These are phyloP conservation scores for Agapostemon virescens DNA, from an alignment of 2,888 invertebrate species.

Conservation along the genomic window DNA sequence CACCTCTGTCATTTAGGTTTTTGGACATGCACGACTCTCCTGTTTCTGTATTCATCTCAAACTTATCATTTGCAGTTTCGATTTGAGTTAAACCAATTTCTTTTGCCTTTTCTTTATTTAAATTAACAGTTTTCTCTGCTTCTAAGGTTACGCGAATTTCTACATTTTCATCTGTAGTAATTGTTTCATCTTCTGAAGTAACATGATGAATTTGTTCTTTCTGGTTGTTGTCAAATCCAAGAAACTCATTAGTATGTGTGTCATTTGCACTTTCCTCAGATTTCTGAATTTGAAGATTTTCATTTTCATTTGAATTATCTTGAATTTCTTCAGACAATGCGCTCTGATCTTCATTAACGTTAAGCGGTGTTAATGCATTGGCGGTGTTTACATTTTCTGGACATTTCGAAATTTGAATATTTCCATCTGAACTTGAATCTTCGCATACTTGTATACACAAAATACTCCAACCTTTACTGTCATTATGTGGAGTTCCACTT, in stretches of 20 bases:
- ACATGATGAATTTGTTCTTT: neutral
- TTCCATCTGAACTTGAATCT: constrained; percentile 14
- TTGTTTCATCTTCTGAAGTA: neutral
- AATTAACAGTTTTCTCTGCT: neutral
- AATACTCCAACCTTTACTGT: neutral
- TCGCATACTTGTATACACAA: neutral
- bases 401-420: constrained; percentile 13
- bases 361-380: neutral
- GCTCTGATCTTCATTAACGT: neutral
- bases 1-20: neutral
- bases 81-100: neutral
- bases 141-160: neutral
- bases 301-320: neutral
- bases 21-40: neutral
- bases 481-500: neutral
- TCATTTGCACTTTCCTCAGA: neutral
- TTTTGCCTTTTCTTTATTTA: neutral
- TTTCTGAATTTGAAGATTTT: neutral
- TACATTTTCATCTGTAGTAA: neutral
- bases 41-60: neutral
- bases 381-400: constrained; percentile 19
- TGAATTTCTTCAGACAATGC: neutral
- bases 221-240: neutral
- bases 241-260: neutral
- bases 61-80: neutral